phyloP scores from a whole-genome alignment of 2,113 vertebrate genomes.

The Chroicocephalus ridibundus region DNA sequence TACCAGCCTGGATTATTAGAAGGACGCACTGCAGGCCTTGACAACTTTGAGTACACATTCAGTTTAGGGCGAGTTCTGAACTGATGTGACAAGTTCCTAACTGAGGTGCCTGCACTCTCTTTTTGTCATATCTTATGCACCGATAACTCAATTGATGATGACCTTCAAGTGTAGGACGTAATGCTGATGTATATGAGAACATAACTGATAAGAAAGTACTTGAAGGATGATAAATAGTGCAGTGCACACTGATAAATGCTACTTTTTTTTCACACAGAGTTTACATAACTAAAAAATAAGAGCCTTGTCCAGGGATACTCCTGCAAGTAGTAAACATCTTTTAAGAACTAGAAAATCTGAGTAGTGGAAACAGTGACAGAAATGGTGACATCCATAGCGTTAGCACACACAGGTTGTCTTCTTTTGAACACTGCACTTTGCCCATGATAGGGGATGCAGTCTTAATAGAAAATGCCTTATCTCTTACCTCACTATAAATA shows the following conservation, averaged over 20 bases:
- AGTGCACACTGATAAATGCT: not conserved
- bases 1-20: not conserved
- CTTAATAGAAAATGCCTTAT: not conserved
- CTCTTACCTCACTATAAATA: not conserved
- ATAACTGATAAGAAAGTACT: not conserved
- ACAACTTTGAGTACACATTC: not conserved
- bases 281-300: not conserved
- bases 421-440: not conserved
- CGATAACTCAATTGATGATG: not conserved
- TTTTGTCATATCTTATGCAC: not conserved
- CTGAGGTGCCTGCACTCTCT: not conserved
- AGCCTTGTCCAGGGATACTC: not conserved
- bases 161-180: not conserved
- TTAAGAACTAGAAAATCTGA: not conserved
- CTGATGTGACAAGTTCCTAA: not conserved
- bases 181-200: not conserved
- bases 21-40: not conserved
- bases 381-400: not conserved
- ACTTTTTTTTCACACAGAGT: not conserved
- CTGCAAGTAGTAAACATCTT: not conserved
- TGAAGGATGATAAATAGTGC: not conserved
- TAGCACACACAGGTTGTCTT: not conserved
- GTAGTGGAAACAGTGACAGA: not conserved
- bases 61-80: not conserved
- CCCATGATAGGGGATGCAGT: not conserved